Percentiles rank a stretch among this genome's conserved stretches.
Conservation (phyloP, 2,113 vertebrate species). For the Ifrita kowaldi region DNA sequence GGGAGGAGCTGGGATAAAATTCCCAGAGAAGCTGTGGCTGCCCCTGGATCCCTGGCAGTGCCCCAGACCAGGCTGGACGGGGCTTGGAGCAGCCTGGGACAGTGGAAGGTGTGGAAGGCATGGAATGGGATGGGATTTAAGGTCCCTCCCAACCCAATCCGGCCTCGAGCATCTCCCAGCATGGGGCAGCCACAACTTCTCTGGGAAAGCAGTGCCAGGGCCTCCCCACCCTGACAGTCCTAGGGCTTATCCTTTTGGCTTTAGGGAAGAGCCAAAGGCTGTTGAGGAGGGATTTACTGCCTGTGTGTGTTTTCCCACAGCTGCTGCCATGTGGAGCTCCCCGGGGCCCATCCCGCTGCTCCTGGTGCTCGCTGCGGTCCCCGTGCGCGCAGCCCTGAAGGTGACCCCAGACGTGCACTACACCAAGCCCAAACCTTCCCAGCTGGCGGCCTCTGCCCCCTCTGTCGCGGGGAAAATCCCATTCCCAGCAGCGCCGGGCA, state of each 20-base stretch:
- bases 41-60: background rate
- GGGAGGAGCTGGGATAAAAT: background rate
- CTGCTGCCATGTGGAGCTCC: slow-evolving; percentile 75
- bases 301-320: slow-evolving; percentile 55
- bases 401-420: slow-evolving; percentile 81
- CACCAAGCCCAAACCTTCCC: slow-evolving; percentile 79
- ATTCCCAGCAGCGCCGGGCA: background rate
- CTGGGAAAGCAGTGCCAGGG: background rate
- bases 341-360: slow-evolving; percentile 42
- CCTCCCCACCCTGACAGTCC: fast-evolving
- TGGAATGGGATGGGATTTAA: background rate
- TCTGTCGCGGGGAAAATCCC: slow-evolving; percentile 39
- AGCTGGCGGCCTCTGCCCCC: slow-evolving; percentile 25
- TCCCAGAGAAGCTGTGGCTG: background rate
- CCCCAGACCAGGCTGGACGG: background rate
- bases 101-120: background rate
- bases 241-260: background rate
- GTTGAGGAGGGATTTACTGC: fast-evolving
- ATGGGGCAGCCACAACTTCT: background rate
- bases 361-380: slow-evolving; percentile 35
- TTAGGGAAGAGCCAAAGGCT: fast-evolving
- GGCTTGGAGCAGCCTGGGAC: background rate
- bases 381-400: slow-evolving; percentile 64
- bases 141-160: background rate
- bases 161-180: background rate